These are phyloP conservation scores for Tragelaphus buxtoni DNA, from an alignment of 2,113 vertebrate species.

Conservation along the genomic window DNA sequence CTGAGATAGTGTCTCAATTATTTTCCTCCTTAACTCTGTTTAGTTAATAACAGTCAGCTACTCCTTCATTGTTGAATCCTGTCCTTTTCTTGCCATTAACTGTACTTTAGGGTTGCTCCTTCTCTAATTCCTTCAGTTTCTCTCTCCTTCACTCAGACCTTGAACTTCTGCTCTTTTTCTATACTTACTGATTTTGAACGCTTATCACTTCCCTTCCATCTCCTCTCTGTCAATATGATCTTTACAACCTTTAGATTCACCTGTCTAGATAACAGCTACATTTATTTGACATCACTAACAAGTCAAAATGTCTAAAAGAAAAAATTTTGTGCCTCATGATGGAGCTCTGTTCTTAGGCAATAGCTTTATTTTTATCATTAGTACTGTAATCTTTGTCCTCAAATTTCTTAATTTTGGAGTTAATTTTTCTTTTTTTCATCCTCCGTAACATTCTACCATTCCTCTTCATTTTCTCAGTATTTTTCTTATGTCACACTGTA, in stretches of 20 bases:
- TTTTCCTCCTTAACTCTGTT: background rate
- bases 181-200: background rate
- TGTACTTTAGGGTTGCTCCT: background rate
- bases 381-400: background rate
- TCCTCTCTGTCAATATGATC: background rate
- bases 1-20: background rate
- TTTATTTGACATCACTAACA: background rate
- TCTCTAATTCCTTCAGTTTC: background rate
- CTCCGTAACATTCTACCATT: background rate
- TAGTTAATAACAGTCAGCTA: background rate
- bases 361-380: background rate
- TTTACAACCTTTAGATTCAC: background rate
- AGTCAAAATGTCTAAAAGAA: background rate
- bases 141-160: background rate
- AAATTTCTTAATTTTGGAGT: background rate
- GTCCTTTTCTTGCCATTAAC: background rate
- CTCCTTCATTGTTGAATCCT: background rate
- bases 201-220: background rate
- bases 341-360: background rate
- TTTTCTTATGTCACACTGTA: background rate
- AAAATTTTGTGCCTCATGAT: background rate
- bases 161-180: background rate
- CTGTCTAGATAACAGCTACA: background rate
- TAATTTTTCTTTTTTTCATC: background rate
- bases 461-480: background rate